These are phyloP conservation scores for Lepidocyrtinus sp. DNA, from an alignment of 2,888 invertebrate genomes.

Conservation along the genomic window DNA sequence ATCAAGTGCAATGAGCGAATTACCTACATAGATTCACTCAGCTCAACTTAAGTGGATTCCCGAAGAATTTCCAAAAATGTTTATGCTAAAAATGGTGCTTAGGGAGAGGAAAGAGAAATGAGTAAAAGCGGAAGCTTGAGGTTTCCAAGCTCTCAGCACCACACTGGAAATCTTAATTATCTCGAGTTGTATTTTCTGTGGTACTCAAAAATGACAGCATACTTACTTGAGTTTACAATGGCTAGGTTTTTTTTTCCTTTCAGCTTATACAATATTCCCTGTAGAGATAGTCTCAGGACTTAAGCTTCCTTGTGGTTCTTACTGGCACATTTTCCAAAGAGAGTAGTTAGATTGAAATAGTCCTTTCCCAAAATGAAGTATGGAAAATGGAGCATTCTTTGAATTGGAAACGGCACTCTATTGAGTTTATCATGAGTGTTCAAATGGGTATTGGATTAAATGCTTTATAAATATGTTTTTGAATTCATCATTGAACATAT, in stretches of 20 bases:
- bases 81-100: neutral
- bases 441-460: too few species aligned
- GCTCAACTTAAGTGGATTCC: neutral
- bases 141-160: neutral
- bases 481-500: too few species aligned
- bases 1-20: neutral
- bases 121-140: constrained; percentile 4
- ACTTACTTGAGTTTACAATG: too few species aligned
- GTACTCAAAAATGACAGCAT: too few species aligned
- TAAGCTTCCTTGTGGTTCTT: neutral
- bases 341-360: too few species aligned
- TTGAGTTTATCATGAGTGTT: too few species aligned
- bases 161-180: constrained; percentile 2
- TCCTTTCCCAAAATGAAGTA: too few species aligned
- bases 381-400: too few species aligned
- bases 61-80: neutral
- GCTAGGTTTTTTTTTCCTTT: neutral
- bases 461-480: too few species aligned
- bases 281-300: neutral
- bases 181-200: too few species aligned
- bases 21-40: neutral
- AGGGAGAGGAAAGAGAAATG: neutral
- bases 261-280: neutral
- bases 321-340: too few species aligned
- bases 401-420: too few species aligned